Evolutionary conservation across 2,113 vertebrate species (phyloP).

Genomic region (Alosa alosa): DNA sequence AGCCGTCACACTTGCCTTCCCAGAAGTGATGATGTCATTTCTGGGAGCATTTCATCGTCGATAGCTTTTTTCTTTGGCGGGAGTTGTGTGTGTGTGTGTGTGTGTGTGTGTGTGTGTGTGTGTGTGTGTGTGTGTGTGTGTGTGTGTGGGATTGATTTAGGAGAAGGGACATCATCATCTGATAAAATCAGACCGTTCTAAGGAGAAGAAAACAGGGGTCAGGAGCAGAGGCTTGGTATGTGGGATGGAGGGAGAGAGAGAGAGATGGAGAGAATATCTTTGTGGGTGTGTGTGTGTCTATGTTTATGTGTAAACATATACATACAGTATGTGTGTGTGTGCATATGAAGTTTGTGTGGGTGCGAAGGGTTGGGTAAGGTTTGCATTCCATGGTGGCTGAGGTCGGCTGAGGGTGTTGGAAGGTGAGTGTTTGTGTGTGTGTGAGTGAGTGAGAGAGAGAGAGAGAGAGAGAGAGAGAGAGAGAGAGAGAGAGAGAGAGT

Average conservation of each 20-base stretch:
- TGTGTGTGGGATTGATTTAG: background rate
- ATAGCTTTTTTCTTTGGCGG: background rate
- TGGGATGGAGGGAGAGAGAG: background rate
- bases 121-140: background rate
- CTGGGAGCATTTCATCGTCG: background rate
- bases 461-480: too few species aligned
- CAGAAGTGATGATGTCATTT: background rate
- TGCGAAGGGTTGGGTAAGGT: background rate
- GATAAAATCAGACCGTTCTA: background rate
- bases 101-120: background rate
- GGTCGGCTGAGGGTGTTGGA: background rate
- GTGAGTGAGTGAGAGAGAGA: too few species aligned
- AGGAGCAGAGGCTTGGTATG: background rate
- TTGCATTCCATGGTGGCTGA: constrained; percentile 8
- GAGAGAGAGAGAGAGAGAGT: too few species aligned
- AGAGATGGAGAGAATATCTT: background rate
- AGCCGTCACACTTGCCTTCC: background rate
- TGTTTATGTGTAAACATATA: background rate
- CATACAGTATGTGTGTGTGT: background rate
- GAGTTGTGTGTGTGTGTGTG: background rate
- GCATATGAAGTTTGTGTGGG: background rate
- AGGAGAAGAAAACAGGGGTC: background rate
- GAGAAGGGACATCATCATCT: too few species aligned
- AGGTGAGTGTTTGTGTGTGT: background rate
- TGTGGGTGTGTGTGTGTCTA: background rate